Evolutionary conservation across 2,113 vertebrate genomes (phyloP), one percentile per base, ranked within the genome.

Genomic region (Tretioscincus oriximinensis): DNA sequence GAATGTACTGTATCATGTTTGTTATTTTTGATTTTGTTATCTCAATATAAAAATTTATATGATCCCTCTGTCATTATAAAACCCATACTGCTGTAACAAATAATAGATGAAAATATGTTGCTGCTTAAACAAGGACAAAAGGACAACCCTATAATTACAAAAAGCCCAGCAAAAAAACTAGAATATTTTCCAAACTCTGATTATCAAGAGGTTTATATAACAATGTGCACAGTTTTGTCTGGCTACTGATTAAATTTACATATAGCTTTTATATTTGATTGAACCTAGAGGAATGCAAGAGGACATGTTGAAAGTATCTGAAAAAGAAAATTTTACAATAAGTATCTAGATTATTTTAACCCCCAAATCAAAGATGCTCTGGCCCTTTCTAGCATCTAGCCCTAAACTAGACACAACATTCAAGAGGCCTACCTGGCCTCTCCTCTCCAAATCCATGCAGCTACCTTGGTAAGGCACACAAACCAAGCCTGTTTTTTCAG

Each of bases 211-310:
- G 9, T 29, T 80, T 31, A 47, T 71, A 35, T 64, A 63, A 72
- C 22, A 24, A 54, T 54, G 31, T 61, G 49, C 35, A 63, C 73
- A 18, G 4, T 63, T 79, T 58, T 58, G 35, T 70, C 26, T 79
- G 58, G 26, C 54, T 80, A n/a, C 58, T 47, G 54, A 80, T 80
- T 61, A 63, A 61, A 80, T 72, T 79, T 24, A 2, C 24, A 31
- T 54, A 35, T 45, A 78, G 29, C 51, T 68, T 31, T 71, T 71
- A 45, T 63, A 14, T 71, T 71, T 61, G 31, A 69, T 75, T 75
- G 41, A 31, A 14, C 4, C 45, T 60, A 9, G 18, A 79, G 10
- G 35, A 45, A 11, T 71, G 69, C 60, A 35, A 63, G 29, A 71
- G 16, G 24, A 58, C 14, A 47, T 45, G 35, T 26, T 66, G 12